These are phyloP conservation scores for Nestor notabilis DNA, from an alignment of 2,113 vertebrate species.

Conservation along the genomic window DNA sequence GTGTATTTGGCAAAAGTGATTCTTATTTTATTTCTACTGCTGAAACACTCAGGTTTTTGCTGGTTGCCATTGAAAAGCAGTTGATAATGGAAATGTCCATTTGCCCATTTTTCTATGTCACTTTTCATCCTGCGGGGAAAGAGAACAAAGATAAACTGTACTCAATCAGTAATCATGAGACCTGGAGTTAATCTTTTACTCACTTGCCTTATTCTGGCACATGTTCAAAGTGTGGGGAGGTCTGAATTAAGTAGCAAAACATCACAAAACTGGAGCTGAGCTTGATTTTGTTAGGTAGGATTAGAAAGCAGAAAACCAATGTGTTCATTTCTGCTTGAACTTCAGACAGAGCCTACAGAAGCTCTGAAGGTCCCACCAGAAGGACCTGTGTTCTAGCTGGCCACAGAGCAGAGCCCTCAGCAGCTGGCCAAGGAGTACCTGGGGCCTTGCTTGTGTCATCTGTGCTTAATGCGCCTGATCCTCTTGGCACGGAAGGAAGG, in stretches of 20 bases:
- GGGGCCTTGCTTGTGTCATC: neutral
- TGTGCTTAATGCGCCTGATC: neutral
- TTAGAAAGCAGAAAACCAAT: neutral
- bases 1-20: neutral
- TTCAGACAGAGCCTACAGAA: neutral
- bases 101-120: neutral
- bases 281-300: neutral
- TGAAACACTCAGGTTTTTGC: neutral
- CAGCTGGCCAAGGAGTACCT: neutral
- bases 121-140: neutral
- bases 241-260: neutral
- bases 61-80: neutral
- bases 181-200: neutral
- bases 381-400: neutral
- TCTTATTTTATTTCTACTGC: neutral
- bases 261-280: neutral
- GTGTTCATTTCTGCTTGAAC: neutral
- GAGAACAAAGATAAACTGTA: neutral
- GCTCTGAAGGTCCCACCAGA: neutral
- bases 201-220: neutral
- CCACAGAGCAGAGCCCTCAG: neutral
- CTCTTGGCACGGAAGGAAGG: neutral
- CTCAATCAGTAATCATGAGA: neutral
- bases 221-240: fast-evolving
- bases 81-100: neutral